phyloP scores from a whole-genome alignment of 2,113 vertebrate genomes.

The Myocastor coypus region DNA sequence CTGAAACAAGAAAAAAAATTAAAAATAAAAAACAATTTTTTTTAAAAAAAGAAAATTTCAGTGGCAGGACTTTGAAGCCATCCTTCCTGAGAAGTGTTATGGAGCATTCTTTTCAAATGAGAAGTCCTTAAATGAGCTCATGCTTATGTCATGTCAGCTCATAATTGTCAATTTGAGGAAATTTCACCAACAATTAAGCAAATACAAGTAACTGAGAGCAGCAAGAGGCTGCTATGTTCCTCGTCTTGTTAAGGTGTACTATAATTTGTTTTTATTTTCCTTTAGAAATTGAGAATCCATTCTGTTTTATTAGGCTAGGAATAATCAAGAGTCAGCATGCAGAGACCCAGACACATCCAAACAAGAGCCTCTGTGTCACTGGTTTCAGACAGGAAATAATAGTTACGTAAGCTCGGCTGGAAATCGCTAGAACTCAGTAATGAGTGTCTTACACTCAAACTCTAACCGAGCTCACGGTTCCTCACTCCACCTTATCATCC shows the following conservation, averaged over 20 bases:
- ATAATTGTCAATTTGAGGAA: conserved; percentile 85
- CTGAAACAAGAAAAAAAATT: too few relatives aligned
- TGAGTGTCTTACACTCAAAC: conserved; percentile 57
- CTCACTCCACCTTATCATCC: conserved; percentile 7
- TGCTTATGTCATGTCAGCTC: too few relatives aligned
- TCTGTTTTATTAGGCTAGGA: conserved; percentile 2
- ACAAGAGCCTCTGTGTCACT: background rate
- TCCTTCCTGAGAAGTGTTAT: conserved; percentile 65
- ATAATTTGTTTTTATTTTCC: conserved; percentile 62
- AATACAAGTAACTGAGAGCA: conserved; percentile 82
- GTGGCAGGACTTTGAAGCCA: conserved; percentile 26
- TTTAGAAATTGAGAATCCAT: conserved; percentile 49
- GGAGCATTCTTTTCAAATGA: conserved; percentile 78
- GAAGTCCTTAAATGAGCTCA: too few relatives aligned
- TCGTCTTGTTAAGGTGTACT: conserved; percentile 42
- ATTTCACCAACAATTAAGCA: conserved; percentile 87
- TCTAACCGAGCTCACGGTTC: background rate
- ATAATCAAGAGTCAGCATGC: conserved; percentile 43
- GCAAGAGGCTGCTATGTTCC: conserved; percentile 30
- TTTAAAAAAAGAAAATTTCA: too few relatives aligned
- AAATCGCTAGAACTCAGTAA: conserved; percentile 43
- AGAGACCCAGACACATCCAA: background rate
- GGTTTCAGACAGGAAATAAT: conserved; percentile 43
- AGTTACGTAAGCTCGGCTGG: background rate
- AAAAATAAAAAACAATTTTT: too few relatives aligned